These are phyloP conservation scores for Sciurus vulgaris DNA, from an alignment of 2,797 vertebrate genomes.

Conservation along the genomic window DNA sequence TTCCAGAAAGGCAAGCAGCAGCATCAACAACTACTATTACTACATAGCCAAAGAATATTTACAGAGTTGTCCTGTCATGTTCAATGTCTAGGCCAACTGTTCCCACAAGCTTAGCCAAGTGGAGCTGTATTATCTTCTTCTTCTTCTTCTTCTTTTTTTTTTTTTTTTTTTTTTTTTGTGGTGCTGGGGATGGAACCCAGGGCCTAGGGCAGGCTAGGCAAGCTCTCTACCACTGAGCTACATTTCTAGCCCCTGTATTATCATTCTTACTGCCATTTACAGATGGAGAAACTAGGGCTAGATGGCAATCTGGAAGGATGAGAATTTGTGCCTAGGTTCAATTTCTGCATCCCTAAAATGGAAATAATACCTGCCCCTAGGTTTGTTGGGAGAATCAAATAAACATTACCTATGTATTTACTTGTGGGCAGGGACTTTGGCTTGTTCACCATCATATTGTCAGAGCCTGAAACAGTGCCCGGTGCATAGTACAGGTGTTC, in stretches of 20 bases:
- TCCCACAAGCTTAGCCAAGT: background rate
- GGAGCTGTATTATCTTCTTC: background rate
- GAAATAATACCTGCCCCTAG: constrained; percentile 10
- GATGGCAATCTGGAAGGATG: background rate
- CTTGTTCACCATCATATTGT: background rate
- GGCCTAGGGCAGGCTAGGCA: background rate
- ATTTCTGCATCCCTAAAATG: constrained; percentile 13
- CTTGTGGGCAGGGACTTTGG: background rate
- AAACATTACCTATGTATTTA: background rate
- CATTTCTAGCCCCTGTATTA: background rate
- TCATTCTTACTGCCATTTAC: background rate
- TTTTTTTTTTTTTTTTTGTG: no score
- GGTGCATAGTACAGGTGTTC: background rate
- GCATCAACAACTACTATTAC: background rate
- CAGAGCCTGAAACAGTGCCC: background rate
- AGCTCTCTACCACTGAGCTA: background rate
- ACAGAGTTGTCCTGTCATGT: background rate
- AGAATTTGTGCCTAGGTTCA: background rate
- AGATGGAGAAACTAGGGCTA: background rate
- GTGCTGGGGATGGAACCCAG: background rate
- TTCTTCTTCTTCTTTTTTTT: no score
- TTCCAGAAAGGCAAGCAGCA: background rate
- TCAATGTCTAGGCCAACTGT: background rate
- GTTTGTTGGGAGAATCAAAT: constrained; percentile 2
- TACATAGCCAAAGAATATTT: constrained; percentile 4